Evolutionary conservation across 35 echinoderm and acorn worm genomes (phyloP).

Genomic region (Diadema setosum): DNA sequence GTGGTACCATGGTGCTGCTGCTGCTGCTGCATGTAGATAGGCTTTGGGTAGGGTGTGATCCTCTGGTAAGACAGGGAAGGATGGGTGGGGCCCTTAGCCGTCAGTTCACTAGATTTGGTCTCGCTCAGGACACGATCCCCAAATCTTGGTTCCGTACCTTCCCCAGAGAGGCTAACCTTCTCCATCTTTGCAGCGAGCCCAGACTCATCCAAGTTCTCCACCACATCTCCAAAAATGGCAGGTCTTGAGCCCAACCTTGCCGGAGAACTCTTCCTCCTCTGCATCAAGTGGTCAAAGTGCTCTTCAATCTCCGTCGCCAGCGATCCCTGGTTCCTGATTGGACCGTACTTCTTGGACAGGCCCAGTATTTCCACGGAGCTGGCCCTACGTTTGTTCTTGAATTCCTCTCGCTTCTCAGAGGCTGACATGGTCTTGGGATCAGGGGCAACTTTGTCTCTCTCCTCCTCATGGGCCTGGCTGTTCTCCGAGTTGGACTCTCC

Average conservation of each 20-base stretch:
- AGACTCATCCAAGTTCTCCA: background rate
- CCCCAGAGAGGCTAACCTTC: no score
- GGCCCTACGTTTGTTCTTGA: background rate
- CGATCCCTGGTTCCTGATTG: background rate
- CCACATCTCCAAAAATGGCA: background rate
- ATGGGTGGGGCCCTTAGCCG: background rate
- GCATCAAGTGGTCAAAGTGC: background rate
- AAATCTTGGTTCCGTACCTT: no score
- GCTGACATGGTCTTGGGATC: background rate
- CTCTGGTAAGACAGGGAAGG: background rate
- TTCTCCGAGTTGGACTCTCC: background rate
- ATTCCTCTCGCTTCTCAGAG: background rate
- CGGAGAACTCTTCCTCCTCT: background rate
- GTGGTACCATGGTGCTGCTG: background rate
- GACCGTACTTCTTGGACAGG: background rate
- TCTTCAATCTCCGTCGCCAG: background rate
- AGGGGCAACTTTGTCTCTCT: background rate
- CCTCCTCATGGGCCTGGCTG: background rate
- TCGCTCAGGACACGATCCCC: background rate
- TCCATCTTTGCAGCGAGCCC: no score
- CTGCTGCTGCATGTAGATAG: background rate
- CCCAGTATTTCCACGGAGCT: background rate
- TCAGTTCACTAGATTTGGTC: background rate
- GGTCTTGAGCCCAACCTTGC: background rate
- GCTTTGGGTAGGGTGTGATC: background rate